Percentiles rank a stretch among this genome's conserved stretches.
Evolutionary conservation across 2,797 vertebrate genomes (phyloP).

Genomic region (Cacajao melanocephalus): DNA sequence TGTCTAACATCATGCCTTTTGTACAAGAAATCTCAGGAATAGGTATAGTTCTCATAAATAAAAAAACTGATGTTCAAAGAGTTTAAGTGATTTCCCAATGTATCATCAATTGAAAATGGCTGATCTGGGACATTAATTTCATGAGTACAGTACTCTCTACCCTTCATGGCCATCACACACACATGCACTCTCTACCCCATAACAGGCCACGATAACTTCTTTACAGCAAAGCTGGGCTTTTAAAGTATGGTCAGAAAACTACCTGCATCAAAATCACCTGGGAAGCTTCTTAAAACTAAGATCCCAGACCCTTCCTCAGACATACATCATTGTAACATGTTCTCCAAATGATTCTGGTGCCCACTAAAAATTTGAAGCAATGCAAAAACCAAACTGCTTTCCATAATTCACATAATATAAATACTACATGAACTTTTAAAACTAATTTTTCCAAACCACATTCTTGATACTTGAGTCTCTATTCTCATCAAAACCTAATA

Average conservation of each 20-base stretch:
- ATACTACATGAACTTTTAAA: neutral
- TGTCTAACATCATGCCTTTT: neutral
- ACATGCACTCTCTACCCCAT: neutral
- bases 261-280: neutral
- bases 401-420: neutral
- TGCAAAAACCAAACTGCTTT: neutral
- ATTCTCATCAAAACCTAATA: constrained; percentile 33
- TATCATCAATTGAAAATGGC: neutral
- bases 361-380: neutral
- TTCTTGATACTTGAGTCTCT: neutral
- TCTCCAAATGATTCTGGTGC: neutral
- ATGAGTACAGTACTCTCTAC: too few relatives aligned
- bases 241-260: neutral
- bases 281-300: neutral
- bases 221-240: neutral
- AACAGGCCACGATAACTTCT: neutral
- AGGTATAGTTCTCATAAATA: neutral
- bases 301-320: neutral
- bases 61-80: neutral
- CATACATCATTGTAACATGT: too few relatives aligned
- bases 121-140: neutral
- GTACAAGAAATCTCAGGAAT: neutral
- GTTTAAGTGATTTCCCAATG: neutral
- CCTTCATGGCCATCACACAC: neutral
- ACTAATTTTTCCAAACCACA: neutral